Evolutionary conservation across 2,888 invertebrate species (phyloP).

Genomic region (Polylopha cassiicola): DNA sequence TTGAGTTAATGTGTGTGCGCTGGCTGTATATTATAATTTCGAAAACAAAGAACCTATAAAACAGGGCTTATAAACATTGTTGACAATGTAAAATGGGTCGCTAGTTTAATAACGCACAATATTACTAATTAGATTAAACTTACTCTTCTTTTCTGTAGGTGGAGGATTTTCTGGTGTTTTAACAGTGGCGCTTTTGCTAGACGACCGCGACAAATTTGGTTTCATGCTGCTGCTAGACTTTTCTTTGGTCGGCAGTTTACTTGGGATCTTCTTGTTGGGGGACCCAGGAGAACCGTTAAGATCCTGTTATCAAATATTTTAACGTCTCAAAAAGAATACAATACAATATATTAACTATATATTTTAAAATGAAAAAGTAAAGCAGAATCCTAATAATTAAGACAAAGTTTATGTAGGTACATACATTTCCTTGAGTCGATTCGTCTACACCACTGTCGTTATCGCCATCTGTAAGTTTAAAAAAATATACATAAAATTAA

Average conservation of each 20-base stretch:
- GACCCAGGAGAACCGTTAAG: slow-evolving; percentile 84
- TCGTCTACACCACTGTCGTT: slow-evolving; percentile 91
- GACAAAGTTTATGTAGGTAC: slow-evolving; percentile 38
- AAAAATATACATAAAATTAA: slow-evolving; percentile 24
- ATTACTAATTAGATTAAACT: slow-evolving; percentile 31
- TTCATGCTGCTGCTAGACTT: slow-evolving; percentile 69
- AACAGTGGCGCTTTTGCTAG: slow-evolving; percentile 77
- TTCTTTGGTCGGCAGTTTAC: slow-evolving; percentile 72
- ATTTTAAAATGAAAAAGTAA: background rate
- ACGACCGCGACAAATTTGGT: slow-evolving; percentile 75
- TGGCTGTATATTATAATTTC: no score
- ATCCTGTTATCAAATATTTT: slow-evolving; percentile 50
- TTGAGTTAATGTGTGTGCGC: background rate
- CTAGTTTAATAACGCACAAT: background rate
- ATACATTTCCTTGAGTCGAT: slow-evolving; percentile 87
- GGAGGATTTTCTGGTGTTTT: slow-evolving; percentile 84
- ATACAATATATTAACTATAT: background rate
- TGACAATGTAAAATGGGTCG: slow-evolving; percentile 20
- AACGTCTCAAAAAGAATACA: slow-evolving; percentile 9
- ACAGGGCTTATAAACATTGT: no score
- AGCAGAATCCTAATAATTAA: background rate
- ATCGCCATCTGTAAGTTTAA: slow-evolving; percentile 82
- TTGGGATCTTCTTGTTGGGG: slow-evolving; percentile 84
- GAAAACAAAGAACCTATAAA: no score
- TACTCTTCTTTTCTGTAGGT: slow-evolving; percentile 84